Evolutionary conservation across 2,113 vertebrate species (phyloP), one percentile per base, ranked within the genome.

Genomic region (Himantopus leucocephalus): DNA sequence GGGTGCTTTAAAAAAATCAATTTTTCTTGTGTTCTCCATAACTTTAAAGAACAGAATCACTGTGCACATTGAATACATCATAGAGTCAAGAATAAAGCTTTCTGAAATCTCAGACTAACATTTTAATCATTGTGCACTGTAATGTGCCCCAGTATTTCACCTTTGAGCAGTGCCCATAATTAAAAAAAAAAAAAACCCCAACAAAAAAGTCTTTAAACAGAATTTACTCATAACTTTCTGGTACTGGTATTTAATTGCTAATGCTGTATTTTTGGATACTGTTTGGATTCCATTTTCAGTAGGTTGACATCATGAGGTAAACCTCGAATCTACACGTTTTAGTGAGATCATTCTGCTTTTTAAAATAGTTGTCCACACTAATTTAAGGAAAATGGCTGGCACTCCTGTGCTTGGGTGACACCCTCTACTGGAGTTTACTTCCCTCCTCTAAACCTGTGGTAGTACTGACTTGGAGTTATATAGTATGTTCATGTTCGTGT

Each of bases 251-350:
- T 67, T 24, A 62, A 34, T 63, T 62, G 19, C 5, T 58, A 34
- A 32, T 29, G 19, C 3, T 76, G 8, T 68, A 16, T 29, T 62
- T 85, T 58, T 58, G 21, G 34, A 30, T 74, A 2, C 29, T 1
- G 1, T 67, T 92, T 78, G 11, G 18, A 1, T 82, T 90, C 41
- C 4, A 8, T 71, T 88, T 82, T 67, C 16, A 32, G 10, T n/a
- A 30, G 41, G 3, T 16, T 74, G n/a, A 45, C 13, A 5, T 26
- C 66, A 30, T 63, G 56, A 55, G 23, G 12, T 45, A 27, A 50
- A 1, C 21, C 21, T 68, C 4, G 1, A 64, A 63, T 79, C 29
- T 56, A 6, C 5, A 3, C 1, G 0, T 71, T 53, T 53, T 34
- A 23, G 24, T 71, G 45, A 58, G 34, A 64, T 26, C 32, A 37